Percentiles rank a stretch among this genome's conserved stretches.
Evolutionary conservation across 2,888 invertebrate species (phyloP).

Genomic region (Drosophila tanythrix): DNA sequence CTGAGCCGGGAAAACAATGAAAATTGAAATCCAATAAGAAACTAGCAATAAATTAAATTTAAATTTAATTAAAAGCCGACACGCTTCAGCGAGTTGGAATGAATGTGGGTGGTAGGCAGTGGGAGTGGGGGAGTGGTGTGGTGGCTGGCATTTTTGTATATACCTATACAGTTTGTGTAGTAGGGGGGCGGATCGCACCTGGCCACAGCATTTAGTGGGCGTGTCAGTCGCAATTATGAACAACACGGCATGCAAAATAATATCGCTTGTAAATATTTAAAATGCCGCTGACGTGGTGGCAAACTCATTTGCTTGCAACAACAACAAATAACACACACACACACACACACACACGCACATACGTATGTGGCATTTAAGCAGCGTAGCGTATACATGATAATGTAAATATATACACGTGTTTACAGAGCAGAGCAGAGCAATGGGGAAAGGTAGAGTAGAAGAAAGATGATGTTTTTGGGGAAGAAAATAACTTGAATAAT

Average conservation of each 20-base stretch:
- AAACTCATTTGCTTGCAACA: conserved; percentile 68
- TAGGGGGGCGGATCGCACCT: conserved; percentile 46
- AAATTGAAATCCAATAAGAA: conserved; percentile 53
- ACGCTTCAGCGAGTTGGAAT: conserved; percentile 19
- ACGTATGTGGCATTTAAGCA: conserved; percentile 22
- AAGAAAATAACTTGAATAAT: conserved; percentile 68
- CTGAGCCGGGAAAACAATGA: conserved; percentile 40
- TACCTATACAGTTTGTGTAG: not conserved
- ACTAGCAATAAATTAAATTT: conserved; percentile 71
- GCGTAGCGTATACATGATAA: conserved; percentile 64
- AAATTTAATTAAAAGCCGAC: conserved; percentile 71
- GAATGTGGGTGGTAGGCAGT: not conserved
- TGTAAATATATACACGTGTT: conserved; percentile 68
- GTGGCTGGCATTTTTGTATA: not conserved
- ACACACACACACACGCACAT: conserved; percentile 3
- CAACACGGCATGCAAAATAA: conserved; percentile 57
- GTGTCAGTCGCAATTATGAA: conserved; percentile 54
- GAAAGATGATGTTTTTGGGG: conserved; percentile 20
- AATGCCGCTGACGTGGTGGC: conserved; percentile 45
- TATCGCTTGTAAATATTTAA: conserved; percentile 72
- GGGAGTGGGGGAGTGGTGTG: not conserved
- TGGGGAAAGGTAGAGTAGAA: conserved; percentile 12
- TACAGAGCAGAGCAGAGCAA: conserved; percentile 7
- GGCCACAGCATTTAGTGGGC: conserved; percentile 43
- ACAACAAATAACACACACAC: conserved; percentile 37